Conservation (phyloP, 2,797 vertebrate genomes). For the Catamblyrhynchus diadema region DNA sequence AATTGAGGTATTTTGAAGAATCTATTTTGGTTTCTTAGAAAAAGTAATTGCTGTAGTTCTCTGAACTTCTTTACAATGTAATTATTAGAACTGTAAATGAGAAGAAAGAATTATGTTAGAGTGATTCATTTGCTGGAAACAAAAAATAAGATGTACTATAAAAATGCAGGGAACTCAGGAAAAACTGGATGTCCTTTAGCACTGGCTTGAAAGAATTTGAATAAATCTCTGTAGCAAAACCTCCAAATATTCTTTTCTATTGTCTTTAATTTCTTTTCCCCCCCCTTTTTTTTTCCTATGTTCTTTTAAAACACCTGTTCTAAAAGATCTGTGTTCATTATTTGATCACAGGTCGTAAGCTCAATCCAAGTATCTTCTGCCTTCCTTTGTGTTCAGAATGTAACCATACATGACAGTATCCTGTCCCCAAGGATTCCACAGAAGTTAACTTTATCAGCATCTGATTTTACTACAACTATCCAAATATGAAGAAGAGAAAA, state of each 20-base stretch:
- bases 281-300: fast-evolving
- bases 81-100: background rate
- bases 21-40: background rate
- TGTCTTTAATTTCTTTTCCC: fast-evolving
- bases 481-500: background rate
- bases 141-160: background rate
- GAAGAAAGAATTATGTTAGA: background rate
- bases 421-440: background rate
- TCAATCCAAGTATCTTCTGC: background rate
- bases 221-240: background rate
- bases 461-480: background rate
- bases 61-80: background rate
- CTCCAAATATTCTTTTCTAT: background rate
- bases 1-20: background rate
- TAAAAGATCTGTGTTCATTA: background rate
- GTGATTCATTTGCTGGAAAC: background rate
- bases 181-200: background rate
- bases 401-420: background rate
- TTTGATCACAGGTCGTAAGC: background rate
- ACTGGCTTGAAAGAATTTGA: background rate
- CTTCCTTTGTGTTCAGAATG: background rate
- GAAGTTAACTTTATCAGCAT: background rate
- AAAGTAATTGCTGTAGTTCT: background rate
- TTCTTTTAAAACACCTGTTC: background rate
- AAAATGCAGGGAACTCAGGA: background rate